phyloP scores from a whole-genome alignment of 35 echinoderm and acorn worm genomes.

The Lytechinus pictus region DNA sequence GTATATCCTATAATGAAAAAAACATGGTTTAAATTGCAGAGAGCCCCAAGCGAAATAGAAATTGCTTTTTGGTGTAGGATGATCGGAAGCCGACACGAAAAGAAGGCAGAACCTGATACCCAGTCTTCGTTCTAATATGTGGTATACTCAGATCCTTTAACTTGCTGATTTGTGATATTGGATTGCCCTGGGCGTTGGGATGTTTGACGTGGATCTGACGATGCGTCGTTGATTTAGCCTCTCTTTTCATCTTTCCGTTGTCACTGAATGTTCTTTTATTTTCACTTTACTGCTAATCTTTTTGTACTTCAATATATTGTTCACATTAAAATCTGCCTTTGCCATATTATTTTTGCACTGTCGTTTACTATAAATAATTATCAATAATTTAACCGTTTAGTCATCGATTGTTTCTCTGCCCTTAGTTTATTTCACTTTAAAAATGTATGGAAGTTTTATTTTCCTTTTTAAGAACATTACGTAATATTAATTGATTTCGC shows the following conservation, averaged over 20 bases:
- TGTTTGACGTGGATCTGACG: background rate
- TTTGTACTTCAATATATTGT: background rate
- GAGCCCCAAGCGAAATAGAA: background rate
- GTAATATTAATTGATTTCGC: too few relatives aligned
- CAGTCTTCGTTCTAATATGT: background rate
- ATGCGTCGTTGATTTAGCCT: background rate
- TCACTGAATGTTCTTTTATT: background rate
- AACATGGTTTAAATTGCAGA: background rate
- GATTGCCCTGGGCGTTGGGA: background rate
- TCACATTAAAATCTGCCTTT: too few relatives aligned
- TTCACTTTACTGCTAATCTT: background rate
- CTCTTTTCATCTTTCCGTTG: background rate
- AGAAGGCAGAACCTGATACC: background rate
- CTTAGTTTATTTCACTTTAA: too few relatives aligned
- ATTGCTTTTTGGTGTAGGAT: background rate
- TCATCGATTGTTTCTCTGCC: too few relatives aligned
- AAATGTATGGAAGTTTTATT: too few relatives aligned
- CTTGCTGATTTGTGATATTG: conserved; percentile 3
- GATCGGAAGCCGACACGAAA: background rate
- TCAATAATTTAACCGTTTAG: too few relatives aligned
- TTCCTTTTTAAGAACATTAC: too few relatives aligned
- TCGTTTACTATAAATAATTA: too few relatives aligned
- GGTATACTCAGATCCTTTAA: background rate
- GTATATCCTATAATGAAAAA: background rate
- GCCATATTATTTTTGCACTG: too few relatives aligned